These are phyloP conservation scores for Bombus sylvicola DNA, from an alignment of 1,140 invertebrate genomes.

Conservation along the genomic window DNA sequence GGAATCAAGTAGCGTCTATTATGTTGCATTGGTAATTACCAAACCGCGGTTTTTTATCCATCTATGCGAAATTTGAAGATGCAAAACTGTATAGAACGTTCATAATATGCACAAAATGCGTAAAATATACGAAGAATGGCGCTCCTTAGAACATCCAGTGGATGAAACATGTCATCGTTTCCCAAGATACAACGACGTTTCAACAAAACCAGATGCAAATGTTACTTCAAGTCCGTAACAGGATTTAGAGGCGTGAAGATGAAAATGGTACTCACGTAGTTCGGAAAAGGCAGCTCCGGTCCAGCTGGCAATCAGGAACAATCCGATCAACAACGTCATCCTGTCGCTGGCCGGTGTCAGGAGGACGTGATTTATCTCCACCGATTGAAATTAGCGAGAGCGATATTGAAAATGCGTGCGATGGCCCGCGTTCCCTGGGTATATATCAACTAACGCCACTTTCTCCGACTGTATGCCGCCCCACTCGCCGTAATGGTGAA, in stretches of 20 bases:
- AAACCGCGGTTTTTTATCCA: too few species aligned
- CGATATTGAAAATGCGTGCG: constrained; percentile 78
- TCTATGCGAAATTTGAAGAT: too few species aligned
- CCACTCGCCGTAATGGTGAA: constrained; percentile 72
- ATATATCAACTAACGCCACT: constrained; percentile 82
- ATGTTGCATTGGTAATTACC: too few species aligned
- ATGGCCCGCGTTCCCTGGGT: constrained; percentile 69
- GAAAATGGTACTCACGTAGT: constrained; percentile 67
- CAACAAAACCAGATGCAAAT: too few species aligned
- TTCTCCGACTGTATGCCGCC: constrained; percentile 74
- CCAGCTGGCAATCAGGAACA: constrained; percentile 57
- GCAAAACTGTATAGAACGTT: too few species aligned
- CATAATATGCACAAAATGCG: too few species aligned
- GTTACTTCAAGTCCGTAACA: too few species aligned
- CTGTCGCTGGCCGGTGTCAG: neutral
- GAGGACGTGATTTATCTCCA: neutral
- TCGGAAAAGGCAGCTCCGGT: constrained; percentile 50
- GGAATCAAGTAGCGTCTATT: too few species aligned
- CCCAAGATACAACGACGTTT: too few species aligned
- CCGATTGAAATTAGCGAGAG: constrained; percentile 72
- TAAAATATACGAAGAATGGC: too few species aligned
- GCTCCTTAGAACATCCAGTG: too few species aligned
- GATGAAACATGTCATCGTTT: too few species aligned
- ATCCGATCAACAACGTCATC: constrained; percentile 54
- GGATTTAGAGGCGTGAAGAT: neutral